Evolutionary conservation across 2,888 invertebrate species (phyloP), one percentile per base, ranked within the genome.

Genomic region (Erynnis tages): DNA sequence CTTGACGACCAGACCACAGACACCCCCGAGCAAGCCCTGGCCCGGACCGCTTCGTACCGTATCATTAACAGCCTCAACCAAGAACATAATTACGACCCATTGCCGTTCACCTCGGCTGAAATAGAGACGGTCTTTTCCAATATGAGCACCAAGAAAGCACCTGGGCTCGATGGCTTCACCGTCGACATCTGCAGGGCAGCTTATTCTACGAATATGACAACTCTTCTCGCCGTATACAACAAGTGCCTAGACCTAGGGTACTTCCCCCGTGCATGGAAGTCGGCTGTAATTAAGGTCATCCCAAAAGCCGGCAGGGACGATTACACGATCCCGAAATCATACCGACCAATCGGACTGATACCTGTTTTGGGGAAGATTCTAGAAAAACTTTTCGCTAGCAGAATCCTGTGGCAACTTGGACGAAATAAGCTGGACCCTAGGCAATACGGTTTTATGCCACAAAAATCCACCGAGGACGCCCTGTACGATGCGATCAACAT

Each of bases 401-500:
- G 59, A n/a, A 25, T 59, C 2, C 30, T 32, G 1, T 55, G 46
- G 45, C 47, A 52, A 2, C 19, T 58, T 0, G 35, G 38, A 3
- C 19, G 38, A 6, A 11, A 19, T 7, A 38, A 13, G 6, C 14
- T 58, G 1, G 49, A 29, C 32, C n/a, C 30, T 0, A 30, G 41
- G 10, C 60, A 61, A 34, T 58, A 54, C 19, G 60, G 58, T 1
- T 58, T 58, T n/a, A 54, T 49, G 34, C 57, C 57, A 0, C 59
- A 57, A n/a, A 21, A 14, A 4, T 25, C 53, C 14, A 57, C 59
- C 5, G 56, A 57, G 23, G 56, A 56, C 43, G 35, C 56, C 6
- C 55, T 59, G 13, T 52, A 53, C 40, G 49, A 50, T 17, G 19
- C 46, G 0, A 29, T 55, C 1, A 17, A 37, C 2, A 25, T 35